phyloP scores from a whole-genome alignment of 2,797 vertebrate species.

The Peromyscus attwateri region DNA sequence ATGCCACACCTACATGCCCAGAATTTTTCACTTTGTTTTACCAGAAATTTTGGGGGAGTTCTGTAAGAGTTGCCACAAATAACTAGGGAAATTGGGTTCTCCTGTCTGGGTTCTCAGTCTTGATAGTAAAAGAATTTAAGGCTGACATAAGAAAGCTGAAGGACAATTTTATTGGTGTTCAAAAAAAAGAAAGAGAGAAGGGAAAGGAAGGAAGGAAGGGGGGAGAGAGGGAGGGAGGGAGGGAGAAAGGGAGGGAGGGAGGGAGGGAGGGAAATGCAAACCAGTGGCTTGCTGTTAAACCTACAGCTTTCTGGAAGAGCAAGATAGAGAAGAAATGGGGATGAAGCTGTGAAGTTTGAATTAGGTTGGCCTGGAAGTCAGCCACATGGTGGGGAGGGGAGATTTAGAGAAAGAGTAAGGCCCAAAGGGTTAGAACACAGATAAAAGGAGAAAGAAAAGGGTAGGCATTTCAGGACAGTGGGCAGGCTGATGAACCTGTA shows the following conservation, averaged over 20 bases:
- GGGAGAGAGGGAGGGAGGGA: too few species aligned
- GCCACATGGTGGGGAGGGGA: background rate
- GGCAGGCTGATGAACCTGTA: background rate
- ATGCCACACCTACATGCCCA: background rate
- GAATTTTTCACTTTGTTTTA: background rate
- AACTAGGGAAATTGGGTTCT: background rate
- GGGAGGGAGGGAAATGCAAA: fast-evolving
- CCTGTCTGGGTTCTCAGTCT: background rate
- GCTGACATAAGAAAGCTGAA: background rate
- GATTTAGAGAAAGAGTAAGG: background rate
- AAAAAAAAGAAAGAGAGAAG: background rate
- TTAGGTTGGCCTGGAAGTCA: background rate
- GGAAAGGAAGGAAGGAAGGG: too few species aligned
- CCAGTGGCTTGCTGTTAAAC: background rate
- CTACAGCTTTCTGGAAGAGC: background rate
- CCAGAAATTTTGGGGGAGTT: background rate
- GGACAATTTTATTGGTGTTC: background rate
- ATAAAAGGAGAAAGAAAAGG: background rate
- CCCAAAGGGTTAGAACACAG: background rate
- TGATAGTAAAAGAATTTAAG: background rate
- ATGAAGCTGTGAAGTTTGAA: background rate
- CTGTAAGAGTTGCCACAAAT: background rate
- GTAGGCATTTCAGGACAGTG: background rate
- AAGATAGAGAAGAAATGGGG: background rate
- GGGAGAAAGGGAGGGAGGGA: too few species aligned